Conservation (phyloP, 2,797 vertebrate species). For the Mycteria americana region DNA sequence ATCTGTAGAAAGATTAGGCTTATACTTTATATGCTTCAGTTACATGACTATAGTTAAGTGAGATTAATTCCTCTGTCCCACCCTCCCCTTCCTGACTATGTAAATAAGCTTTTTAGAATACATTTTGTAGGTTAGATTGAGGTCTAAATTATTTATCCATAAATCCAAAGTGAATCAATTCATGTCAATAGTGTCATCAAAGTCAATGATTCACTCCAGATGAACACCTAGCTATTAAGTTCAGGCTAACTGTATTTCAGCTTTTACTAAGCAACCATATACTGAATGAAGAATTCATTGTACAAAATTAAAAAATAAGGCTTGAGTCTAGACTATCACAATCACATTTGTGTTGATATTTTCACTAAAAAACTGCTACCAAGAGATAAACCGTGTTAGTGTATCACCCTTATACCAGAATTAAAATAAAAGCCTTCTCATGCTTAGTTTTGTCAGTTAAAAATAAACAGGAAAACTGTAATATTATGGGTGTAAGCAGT, state of each 20-base stretch:
- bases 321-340: neutral
- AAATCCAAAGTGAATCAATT: neutral
- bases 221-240: neutral
- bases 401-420: neutral
- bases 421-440: neutral
- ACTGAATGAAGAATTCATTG: neutral
- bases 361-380: neutral
- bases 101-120: neutral
- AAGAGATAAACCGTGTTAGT: neutral
- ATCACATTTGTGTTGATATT: neutral
- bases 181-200: neutral
- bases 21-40: neutral
- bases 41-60: neutral
- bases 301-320: neutral
- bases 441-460: neutral
- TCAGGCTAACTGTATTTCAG: neutral
- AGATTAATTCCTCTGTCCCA: neutral
- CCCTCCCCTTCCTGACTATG: accelerated
- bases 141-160: neutral
- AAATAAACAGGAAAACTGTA: neutral
- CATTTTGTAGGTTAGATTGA: neutral
- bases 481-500: neutral
- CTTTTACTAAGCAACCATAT: neutral
- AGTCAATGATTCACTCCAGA: neutral
- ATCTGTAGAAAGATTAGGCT: neutral